These are phyloP conservation scores for Tokudaia tokunoshimensis DNA, from an alignment of 2,797 vertebrate genomes.

Conservation along the genomic window DNA sequence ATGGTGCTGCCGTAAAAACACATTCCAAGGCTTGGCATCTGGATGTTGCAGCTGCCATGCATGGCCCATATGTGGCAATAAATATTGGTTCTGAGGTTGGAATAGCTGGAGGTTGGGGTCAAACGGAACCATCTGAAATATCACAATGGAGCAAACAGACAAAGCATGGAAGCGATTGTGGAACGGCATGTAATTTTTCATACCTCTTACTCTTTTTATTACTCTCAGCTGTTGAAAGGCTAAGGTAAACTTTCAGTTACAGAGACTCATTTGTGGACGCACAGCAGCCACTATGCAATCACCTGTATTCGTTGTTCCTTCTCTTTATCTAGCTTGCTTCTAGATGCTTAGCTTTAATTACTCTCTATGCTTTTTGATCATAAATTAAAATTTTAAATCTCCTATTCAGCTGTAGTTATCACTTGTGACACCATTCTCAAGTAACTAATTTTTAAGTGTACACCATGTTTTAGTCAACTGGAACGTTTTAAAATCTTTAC, in stretches of 20 bases:
- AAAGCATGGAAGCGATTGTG: slow-evolving; percentile 61
- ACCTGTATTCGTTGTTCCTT: neutral
- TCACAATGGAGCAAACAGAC: slow-evolving; percentile 72
- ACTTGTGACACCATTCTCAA: neutral
- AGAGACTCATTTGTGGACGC: slow-evolving; percentile 54
- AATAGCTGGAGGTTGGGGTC: slow-evolving; percentile 83
- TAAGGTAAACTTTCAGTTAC: slow-evolving; percentile 66
- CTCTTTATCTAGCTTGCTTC: slow-evolving; percentile 33
- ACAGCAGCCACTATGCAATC: neutral
- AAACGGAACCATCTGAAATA: slow-evolving; percentile 84
- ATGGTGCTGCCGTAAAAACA: slow-evolving; percentile 85
- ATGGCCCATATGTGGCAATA: slow-evolving; percentile 81
- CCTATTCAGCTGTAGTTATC: neutral
- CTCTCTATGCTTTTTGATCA: neutral
- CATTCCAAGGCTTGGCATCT: slow-evolving; percentile 86
- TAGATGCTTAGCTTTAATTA: slow-evolving; percentile 20
- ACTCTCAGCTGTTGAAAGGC: slow-evolving; percentile 59
- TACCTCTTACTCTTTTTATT: slow-evolving; percentile 64
- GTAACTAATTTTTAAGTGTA: slow-evolving; percentile 2
- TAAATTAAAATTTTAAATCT: neutral
- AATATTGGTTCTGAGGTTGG: slow-evolving; percentile 83
- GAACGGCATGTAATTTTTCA: slow-evolving; percentile 66
- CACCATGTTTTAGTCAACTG: neutral
- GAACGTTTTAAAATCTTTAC: neutral
- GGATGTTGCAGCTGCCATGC: slow-evolving; percentile 86